Base-by-base conservation (phyloP, 2,113 vertebrate species). In the Lophochroa leadbeateri region DNA sequence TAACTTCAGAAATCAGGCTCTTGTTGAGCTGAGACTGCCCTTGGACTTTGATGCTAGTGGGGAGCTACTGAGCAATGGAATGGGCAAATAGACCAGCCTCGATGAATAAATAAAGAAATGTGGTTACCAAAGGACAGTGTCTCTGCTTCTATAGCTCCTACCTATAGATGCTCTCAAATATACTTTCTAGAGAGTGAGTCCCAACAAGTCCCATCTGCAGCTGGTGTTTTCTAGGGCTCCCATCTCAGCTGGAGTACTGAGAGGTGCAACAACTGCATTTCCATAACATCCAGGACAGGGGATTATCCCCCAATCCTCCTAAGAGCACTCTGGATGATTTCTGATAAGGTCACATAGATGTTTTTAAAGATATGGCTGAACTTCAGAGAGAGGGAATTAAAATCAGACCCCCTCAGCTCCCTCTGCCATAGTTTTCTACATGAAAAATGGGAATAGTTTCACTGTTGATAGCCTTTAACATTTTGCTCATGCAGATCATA, bases 401-500 rank as follows among this genome's bases (percentile, higher is more conserved):
- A 76, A 55, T 33, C 64, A 81, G 31, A 67, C 7, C 15, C 9
- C 25, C 44, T 79, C 46, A 69, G 20, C 37, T 88, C 18, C 13
- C n/a, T 52, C 37, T 88, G 28, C 44, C 57, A 49, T 9, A 37
- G 35, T 29, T 88, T 82, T 63, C 78, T 76, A 0, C 53, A 20
- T 86, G 81, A 95, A 93, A 83, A 86, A 64, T 85, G 17, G 53
- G 35, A 94, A 65, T 63, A 71, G 65, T 84, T 93, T 92, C 46
- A n/a, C 31, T 91, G n/a, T 28, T 85, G 61, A 85, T 69, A 90
- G 64, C 41, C 70, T 94, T 94, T 88, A 92, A 77, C 23, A 35
- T 92, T 90, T 92, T 86, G 58, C 55, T 88, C 80, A 83, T 70
- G 76, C 52, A 80, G 83, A 83, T 55, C n/a, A 9, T 92, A 95